phyloP scores from a whole-genome alignment of 1,140 invertebrate genomes.

The Triops longicaudatus region DNA sequence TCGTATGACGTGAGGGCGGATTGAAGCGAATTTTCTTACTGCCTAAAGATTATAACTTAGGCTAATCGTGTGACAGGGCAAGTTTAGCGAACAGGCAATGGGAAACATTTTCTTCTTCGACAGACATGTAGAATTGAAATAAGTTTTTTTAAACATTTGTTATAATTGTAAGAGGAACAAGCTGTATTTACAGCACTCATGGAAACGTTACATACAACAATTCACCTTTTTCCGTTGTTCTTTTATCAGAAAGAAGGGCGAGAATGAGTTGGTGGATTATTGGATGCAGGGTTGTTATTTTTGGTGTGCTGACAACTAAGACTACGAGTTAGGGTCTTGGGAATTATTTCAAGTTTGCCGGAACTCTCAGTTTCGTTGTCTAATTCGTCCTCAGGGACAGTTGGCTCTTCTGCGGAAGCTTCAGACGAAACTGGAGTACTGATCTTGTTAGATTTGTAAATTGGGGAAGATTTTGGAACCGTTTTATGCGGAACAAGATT shows the following conservation, averaged over 20 bases:
- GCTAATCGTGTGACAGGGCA: background rate
- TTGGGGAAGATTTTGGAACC: background rate
- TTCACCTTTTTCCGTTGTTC: background rate
- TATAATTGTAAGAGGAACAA: too few relatives aligned
- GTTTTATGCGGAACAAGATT: background rate
- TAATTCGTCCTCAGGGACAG: background rate
- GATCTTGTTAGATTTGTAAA: background rate
- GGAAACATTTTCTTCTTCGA: too few relatives aligned
- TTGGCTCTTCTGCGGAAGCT: background rate
- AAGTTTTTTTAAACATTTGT: background rate
- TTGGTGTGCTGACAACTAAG: background rate
- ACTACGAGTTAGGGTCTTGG: background rate
- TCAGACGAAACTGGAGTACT: background rate
- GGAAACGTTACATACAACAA: background rate
- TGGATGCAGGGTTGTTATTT: background rate
- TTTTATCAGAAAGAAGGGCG: background rate
- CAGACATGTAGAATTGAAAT: too few relatives aligned
- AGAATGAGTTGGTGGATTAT: background rate
- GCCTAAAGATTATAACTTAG: background rate
- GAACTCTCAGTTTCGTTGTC: background rate
- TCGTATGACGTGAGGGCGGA: background rate
- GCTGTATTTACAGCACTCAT: background rate
- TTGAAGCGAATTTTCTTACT: background rate
- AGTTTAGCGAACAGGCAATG: background rate
- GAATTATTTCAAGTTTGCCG: background rate